Evolutionary conservation across 2,113 vertebrate genomes (phyloP), one percentile per base, ranked within the genome.

Genomic region (Mesocricetus auratus): DNA sequence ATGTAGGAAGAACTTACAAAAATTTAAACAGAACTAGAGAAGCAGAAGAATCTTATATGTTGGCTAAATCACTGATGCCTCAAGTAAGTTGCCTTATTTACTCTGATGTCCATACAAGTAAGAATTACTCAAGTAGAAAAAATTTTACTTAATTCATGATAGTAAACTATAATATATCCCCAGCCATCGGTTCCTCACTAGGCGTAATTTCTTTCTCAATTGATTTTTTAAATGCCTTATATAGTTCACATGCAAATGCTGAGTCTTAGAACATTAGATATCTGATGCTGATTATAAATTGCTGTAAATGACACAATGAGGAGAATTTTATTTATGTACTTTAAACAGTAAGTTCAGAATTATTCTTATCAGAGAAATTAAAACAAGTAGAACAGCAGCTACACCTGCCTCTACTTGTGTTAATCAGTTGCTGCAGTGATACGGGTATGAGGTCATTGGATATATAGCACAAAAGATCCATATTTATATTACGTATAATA

Each of bases 1-100:
- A 99, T 78, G 99, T 99, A 90, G 99, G 99, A 98, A 99, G 99
- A 98, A 99, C 99, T 93, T 99, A 99, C 86, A 99, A 99, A 98
- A 99, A 99, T 97, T 97, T 99, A 96, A 99, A 99, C 98, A 99
- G 98, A 97, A 99, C 99, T 93, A 99, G 98, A 98, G 99, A 99
- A 98, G 99, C 99, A 0, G 99, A 99, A 98, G 99, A 99, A 79
- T 99, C 99, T 36, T 99, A 99, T 56, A 96, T 99, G 98, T 98
- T 99, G 95, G 99, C 99, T 85, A 99, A 99, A 95, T 99, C 99
- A 7, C 98, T 99, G 83, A 99, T 99, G 99, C 99, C 99, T 85
- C 99, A 99, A 98, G 99, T 99, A 99, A 97, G 96, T 95, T 83
- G 13, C 92, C 47, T 60, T 47, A 47, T 36, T 88, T 73, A 5